These are phyloP conservation scores for Chloroclystis v-ata DNA, from an alignment of 2,888 invertebrate genomes.

Conservation along the genomic window DNA sequence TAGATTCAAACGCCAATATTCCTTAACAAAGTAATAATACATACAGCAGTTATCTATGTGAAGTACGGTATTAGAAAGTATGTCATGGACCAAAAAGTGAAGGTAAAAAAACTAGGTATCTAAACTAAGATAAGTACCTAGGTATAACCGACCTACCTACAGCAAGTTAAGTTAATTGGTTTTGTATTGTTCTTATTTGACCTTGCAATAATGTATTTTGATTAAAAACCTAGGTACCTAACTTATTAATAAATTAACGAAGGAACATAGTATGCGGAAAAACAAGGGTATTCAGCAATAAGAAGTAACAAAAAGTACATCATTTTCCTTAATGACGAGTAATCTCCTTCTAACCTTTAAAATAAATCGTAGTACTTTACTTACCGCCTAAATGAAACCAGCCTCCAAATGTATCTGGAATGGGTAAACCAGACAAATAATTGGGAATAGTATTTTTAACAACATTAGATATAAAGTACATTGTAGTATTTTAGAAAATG, in stretches of 20 bases:
- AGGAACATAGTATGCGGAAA: too few species aligned
- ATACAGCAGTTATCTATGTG: not conserved
- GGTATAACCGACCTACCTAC: too few species aligned
- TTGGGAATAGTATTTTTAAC: slow-evolving; percentile 89
- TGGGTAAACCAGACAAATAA: slow-evolving; percentile 89
- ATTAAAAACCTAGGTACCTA: too few species aligned
- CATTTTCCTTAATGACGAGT: not conserved
- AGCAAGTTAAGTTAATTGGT: too few species aligned
- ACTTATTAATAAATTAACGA: too few species aligned
- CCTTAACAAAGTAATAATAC: too few species aligned
- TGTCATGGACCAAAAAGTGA: not conserved
- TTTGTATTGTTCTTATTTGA: not conserved
- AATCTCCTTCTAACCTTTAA: slow-evolving; percentile 5
- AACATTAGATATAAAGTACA: slow-evolving; percentile 87
- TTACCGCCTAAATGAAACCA: slow-evolving; percentile 91
- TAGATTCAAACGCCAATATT: too few species aligned
- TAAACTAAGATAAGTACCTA: too few species aligned
- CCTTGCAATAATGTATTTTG: not conserved
- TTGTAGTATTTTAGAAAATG: slow-evolving; percentile 41
- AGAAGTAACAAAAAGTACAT: not conserved
- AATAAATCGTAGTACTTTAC: slow-evolving; percentile 8
- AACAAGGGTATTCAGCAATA: too few species aligned
- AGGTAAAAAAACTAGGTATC: too few species aligned
- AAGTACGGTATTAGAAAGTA: not conserved
- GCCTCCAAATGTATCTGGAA: slow-evolving; percentile 90